phyloP scores from a whole-genome alignment of 2,113 vertebrate species.

The Epinephelus moara region DNA sequence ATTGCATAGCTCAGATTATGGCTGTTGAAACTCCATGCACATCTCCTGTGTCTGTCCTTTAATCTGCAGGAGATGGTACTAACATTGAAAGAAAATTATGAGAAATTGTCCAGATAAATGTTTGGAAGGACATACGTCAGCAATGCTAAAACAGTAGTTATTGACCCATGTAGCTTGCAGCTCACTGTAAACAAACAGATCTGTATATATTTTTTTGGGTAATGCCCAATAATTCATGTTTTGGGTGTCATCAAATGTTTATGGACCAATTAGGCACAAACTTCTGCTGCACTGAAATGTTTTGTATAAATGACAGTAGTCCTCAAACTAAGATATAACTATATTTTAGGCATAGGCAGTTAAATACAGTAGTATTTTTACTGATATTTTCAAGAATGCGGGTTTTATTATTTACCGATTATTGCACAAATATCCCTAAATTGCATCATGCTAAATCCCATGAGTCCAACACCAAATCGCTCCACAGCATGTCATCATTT shows the following conservation, averaged over 20 bases:
- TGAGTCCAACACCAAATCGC: neutral
- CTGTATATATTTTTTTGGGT: neutral
- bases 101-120: neutral
- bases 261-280: neutral
- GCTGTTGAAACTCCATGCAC: neutral
- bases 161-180: neutral
- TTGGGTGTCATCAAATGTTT: neutral
- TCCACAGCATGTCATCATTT: neutral
- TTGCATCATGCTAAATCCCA: neutral
- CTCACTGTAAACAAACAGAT: neutral
- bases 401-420: neutral
- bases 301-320: neutral
- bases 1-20: neutral
- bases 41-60: neutral
- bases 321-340: neutral
- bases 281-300: neutral
- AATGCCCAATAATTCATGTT: neutral
- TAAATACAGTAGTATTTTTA: neutral
- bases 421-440: neutral
- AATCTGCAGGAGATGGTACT: neutral
- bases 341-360: neutral
- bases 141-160: neutral
- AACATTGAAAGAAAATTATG: neutral
- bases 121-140: neutral
- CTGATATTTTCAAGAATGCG: neutral